Conservation (phyloP, 2,888 invertebrate genomes). For the Microctonus hyperodae region DNA sequence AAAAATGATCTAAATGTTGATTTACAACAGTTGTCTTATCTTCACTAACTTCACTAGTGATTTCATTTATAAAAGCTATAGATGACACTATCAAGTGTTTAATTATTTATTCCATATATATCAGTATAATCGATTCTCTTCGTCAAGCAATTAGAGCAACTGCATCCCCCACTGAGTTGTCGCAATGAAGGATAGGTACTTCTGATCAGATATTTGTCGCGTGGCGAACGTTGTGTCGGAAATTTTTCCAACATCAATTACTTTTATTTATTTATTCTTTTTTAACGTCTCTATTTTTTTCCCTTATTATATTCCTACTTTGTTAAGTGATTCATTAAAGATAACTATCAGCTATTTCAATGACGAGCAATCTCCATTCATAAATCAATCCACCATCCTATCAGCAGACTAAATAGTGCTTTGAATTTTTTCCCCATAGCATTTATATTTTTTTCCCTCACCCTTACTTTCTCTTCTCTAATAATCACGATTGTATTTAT, state of each 20-base stretch:
- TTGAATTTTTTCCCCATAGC: background rate
- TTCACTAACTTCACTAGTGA: too few relatives aligned
- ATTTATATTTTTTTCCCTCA: background rate
- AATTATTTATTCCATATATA: background rate
- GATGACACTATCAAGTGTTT: background rate
- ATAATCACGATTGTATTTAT: slow-evolving; percentile 13
- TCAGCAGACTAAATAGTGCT: background rate
- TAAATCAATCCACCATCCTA: background rate
- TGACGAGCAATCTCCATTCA: background rate
- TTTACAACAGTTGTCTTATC: too few relatives aligned
- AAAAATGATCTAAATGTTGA: too few relatives aligned
- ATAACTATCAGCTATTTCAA: background rate
- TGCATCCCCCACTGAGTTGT: slow-evolving; percentile 21
- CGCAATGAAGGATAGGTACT: background rate
- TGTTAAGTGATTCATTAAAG: too few relatives aligned
- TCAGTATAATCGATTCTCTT: too few relatives aligned
- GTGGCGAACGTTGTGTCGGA: background rate
- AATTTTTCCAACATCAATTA: slow-evolving; percentile 10
- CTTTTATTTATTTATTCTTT: background rate
- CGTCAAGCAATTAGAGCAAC: slow-evolving; percentile 9
- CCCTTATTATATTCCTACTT: too few relatives aligned
- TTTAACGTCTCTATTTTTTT: background rate
- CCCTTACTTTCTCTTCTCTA: background rate
- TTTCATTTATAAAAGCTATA: background rate
- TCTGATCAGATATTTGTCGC: background rate